Evolutionary conservation across 1,140 invertebrate species (phyloP).

Genomic region (Zaprionus capensis): DNA sequence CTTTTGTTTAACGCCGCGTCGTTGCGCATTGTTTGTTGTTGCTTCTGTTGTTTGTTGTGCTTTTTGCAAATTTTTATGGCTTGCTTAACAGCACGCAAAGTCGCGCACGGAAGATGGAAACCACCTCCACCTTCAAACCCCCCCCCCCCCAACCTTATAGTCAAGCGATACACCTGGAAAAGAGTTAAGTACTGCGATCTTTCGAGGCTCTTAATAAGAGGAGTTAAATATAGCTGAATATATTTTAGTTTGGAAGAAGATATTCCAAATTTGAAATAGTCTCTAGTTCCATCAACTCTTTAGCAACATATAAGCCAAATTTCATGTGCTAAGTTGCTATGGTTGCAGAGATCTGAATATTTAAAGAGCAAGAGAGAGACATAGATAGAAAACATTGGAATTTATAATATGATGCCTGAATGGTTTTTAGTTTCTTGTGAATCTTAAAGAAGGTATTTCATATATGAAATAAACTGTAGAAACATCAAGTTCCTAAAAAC

Average conservation of each 20-base stretch:
- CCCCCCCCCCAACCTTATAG: neutral
- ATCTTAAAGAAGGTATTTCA: neutral
- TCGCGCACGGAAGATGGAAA: constrained; percentile 49
- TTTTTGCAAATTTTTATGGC: constrained; percentile 80
- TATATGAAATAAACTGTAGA: neutral
- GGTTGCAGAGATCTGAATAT: neutral
- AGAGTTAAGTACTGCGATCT: neutral
- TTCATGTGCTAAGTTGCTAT: neutral
- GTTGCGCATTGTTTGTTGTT: constrained; percentile 21
- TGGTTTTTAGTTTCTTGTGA: neutral
- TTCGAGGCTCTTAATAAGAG: neutral
- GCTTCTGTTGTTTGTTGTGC: constrained; percentile 41
- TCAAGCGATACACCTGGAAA: neutral
- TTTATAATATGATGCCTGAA: neutral
- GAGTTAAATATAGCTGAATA: neutral
- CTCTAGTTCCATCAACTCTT: neutral
- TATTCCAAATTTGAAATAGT: neutral
- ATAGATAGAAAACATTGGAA: neutral
- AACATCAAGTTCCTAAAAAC: neutral
- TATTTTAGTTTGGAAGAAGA: neutral
- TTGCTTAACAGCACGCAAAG: constrained; percentile 80
- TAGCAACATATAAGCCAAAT: neutral
- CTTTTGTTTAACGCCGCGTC: constrained; percentile 39
- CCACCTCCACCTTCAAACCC: neutral
- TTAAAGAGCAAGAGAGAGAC: neutral